Percentiles rank a stretch among this genome's conserved stretches.
phyloP scores from a whole-genome alignment of 2,797 vertebrate genomes.

The Coranthus polyacanthus region DNA sequence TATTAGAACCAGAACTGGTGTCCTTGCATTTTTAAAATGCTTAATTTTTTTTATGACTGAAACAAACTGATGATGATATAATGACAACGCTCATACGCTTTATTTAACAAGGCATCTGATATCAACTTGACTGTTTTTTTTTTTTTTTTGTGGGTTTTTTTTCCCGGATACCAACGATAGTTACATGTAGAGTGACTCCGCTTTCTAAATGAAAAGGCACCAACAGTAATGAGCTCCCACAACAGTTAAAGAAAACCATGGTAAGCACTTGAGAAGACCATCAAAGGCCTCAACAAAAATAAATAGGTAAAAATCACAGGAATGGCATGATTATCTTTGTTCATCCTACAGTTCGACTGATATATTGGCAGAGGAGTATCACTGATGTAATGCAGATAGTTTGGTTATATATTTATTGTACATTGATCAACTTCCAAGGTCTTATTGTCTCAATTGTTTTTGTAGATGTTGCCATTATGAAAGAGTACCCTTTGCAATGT shows the following conservation, averaged over 20 bases:
- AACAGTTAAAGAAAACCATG: constrained; percentile 43
- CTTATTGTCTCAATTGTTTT: neutral
- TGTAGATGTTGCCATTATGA: neutral
- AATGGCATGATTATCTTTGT: constrained; percentile 19
- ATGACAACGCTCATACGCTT: constrained; percentile 12
- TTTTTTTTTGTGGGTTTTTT: neutral
- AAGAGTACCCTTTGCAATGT: constrained; percentile 38
- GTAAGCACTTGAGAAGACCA: constrained; percentile 50
- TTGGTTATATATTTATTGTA: constrained; percentile 12
- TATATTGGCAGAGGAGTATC: constrained; percentile 18
- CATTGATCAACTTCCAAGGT: constrained; percentile 6
- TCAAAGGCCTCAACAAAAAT: constrained; percentile 12
- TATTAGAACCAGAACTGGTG: constrained; percentile 7
- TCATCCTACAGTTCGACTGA: constrained; percentile 16
- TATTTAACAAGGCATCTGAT: constrained; percentile 53
- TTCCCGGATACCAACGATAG: constrained; percentile 36
- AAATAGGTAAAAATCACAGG: neutral
- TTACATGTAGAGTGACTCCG: constrained; percentile 39
- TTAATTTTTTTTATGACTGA: constrained; percentile 10
- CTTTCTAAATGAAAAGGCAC: constrained; percentile 76
- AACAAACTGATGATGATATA: constrained; percentile 20
- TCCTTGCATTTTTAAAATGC: constrained; percentile 36
- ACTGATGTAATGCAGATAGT: constrained; percentile 12
- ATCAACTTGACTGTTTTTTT: constrained; percentile 11
- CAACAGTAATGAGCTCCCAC: constrained; percentile 68